phyloP scores from a whole-genome alignment of 2,113 vertebrate species.

The Ornithorhynchus anatinus region DNA sequence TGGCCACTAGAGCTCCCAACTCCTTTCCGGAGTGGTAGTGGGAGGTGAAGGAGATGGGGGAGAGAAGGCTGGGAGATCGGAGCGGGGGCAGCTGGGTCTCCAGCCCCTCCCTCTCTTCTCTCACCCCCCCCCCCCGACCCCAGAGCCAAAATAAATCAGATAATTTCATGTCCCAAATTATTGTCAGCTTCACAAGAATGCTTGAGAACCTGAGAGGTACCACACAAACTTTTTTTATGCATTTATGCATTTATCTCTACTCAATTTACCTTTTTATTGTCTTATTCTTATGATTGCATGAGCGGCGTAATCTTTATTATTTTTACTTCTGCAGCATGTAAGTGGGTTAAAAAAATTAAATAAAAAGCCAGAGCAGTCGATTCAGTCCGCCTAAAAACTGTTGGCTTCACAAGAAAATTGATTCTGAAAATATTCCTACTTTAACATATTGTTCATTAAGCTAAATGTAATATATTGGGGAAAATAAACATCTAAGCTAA shows the following conservation, averaged over 20 bases:
- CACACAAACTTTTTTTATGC: too few relatives aligned
- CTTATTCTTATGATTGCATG: constrained; percentile 41
- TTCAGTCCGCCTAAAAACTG: constrained; percentile 16
- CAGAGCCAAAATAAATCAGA: neutral
- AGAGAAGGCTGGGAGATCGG: too few relatives aligned
- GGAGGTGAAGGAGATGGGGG: too few relatives aligned
- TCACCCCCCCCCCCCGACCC: neutral
- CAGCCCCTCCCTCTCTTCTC: too few relatives aligned
- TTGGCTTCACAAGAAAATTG: constrained; percentile 37
- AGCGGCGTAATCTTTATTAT: neutral
- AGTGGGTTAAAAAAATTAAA: constrained; percentile 40
- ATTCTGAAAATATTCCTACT: constrained; percentile 41
- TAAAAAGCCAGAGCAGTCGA: constrained; percentile 40
- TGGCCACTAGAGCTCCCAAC: too few relatives aligned
- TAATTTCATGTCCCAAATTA: neutral
- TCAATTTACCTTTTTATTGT: constrained; percentile 41
- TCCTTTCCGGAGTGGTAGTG: too few relatives aligned
- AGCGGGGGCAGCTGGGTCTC: too few relatives aligned
- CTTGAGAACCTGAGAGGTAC: neutral
- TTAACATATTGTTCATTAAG: constrained; percentile 19
- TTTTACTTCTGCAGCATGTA: constrained; percentile 2
- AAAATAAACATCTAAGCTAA: constrained; percentile 28
- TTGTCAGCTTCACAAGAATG: neutral
- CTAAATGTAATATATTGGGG: constrained; percentile 26
- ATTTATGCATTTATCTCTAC: constrained; percentile 7